phyloP scores from a whole-genome alignment of 2,113 vertebrate genomes.

The Trogon surrucura region DNA sequence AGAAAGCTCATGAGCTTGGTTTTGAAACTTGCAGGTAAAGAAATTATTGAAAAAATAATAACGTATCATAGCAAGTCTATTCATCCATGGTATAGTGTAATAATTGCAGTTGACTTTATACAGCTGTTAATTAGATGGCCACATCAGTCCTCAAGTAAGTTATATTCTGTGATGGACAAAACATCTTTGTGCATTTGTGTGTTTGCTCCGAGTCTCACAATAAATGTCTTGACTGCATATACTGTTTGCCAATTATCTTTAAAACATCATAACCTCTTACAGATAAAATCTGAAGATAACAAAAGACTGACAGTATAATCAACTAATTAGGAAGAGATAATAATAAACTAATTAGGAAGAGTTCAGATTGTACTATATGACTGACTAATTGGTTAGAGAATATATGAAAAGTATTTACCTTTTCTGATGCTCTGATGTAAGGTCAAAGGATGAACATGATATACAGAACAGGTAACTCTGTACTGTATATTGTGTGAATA shows the following conservation, averaged over 20 bases:
- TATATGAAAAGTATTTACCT: not conserved
- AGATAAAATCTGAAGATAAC: not conserved
- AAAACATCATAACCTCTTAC: not conserved
- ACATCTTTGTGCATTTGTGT: not conserved
- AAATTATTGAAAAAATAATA: not conserved
- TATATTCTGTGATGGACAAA: not conserved
- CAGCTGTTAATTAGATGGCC: not conserved
- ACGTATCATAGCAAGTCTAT: not conserved
- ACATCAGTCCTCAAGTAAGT: not conserved
- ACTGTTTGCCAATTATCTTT: not conserved
- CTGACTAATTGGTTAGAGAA: not conserved
- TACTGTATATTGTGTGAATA: not conserved
- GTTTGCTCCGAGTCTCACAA: not conserved
- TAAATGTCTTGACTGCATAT: not conserved
- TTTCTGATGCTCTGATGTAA: not conserved
- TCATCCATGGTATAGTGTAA: not conserved
- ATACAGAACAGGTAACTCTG: not conserved
- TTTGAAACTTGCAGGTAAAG: slow-evolving; percentile 93
- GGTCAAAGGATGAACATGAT: not conserved
- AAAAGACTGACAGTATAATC: not conserved
- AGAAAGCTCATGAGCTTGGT: slow-evolving; percentile 44
- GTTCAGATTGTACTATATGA: not conserved
- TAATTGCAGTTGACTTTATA: not conserved
- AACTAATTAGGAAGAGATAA: not conserved
- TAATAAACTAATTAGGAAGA: not conserved